Evolutionary conservation across 2,113 vertebrate genomes (phyloP).

Genomic region (Notarius lentiginosus): DNA sequence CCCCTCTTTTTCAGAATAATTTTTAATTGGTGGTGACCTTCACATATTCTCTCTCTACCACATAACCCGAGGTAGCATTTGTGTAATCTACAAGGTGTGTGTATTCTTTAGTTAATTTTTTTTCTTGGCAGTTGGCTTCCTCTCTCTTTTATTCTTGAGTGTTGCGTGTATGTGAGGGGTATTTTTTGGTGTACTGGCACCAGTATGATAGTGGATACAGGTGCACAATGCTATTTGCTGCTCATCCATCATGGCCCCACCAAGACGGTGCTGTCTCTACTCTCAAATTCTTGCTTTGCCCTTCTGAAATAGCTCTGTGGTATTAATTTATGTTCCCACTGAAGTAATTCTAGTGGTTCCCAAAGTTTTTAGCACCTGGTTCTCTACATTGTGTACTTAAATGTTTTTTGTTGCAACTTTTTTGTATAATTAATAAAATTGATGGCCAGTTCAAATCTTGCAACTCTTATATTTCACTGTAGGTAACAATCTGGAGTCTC

Average conservation of each 20-base stretch:
- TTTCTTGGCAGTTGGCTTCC: background rate
- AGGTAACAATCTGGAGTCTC: constrained; percentile 88
- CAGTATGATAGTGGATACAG: background rate
- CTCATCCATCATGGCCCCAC: background rate
- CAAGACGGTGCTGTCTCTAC: background rate
- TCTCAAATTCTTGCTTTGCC: background rate
- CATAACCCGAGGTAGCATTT: background rate
- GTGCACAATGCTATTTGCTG: background rate
- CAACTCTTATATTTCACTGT: constrained; percentile 50
- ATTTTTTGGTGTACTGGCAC: background rate
- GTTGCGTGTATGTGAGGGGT: background rate
- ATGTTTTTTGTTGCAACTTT: background rate
- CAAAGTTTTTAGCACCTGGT: background rate
- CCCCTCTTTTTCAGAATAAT: background rate
- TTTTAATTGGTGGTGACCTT: background rate
- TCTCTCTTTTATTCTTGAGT: background rate
- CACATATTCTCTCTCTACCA: background rate
- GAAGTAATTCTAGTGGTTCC: background rate
- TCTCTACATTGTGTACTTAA: background rate
- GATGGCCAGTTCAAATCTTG: background rate
- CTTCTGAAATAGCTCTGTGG: background rate
- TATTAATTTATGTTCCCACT: background rate
- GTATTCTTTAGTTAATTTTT: background rate
- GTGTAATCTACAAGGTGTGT: background rate
- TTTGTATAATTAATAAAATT: background rate